A percentile compares a stretch with the other conserved stretches of the same genome.
phyloP scores from a whole-genome alignment of 2,888 invertebrate genomes.

The Chouioia cunea region DNA sequence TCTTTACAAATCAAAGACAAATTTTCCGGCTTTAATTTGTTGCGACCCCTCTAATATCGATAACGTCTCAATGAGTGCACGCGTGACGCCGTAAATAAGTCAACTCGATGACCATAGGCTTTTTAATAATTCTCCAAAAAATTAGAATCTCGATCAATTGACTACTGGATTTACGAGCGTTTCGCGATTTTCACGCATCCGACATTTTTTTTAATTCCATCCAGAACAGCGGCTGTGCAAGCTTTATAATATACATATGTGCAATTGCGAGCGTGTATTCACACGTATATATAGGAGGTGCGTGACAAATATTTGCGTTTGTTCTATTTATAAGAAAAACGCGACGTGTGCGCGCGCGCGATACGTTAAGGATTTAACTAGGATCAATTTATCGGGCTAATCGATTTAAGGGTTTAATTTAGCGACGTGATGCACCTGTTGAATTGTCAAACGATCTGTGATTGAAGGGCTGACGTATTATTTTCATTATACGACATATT shows the following conservation, averaged over 20 bases:
- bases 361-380: not conserved
- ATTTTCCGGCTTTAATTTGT: not conserved
- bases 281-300: no score
- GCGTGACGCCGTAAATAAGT: constrained; percentile 39
- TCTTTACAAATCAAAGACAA: not conserved
- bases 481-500: no score
- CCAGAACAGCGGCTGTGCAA: not conserved
- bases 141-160: not conserved
- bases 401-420: constrained; percentile 7
- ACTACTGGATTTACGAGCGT: constrained; percentile 18
- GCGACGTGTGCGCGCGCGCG: not conserved
- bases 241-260: no score
- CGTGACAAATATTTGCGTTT: no score
- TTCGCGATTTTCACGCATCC: not conserved
- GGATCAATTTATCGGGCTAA: constrained; percentile 19
- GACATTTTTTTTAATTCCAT: not conserved
- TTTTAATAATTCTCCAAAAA: not conserved
- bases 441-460: no score
- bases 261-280: no score
- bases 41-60: constrained; percentile 19
- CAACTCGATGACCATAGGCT: not conserved
- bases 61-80: constrained; percentile 35
- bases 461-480: no score
- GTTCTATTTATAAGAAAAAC: no score
- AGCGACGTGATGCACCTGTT: no score